These are phyloP conservation scores for Ochotona princeps DNA, from an alignment of 2,113 vertebrate genomes.

Conservation along the genomic window DNA sequence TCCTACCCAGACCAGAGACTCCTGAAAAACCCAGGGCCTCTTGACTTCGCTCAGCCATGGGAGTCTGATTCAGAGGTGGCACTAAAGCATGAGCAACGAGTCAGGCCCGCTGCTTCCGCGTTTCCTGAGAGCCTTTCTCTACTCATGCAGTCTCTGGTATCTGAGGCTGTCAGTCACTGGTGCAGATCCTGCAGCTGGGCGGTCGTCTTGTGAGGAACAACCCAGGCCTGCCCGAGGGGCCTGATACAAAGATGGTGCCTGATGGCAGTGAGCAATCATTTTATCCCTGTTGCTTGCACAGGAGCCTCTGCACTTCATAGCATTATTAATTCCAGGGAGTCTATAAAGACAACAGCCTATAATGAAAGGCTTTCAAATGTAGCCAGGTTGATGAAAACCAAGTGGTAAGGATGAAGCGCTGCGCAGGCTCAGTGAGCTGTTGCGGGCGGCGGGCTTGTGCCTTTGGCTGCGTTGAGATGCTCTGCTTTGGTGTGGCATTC, in stretches of 20 bases:
- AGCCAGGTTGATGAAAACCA: conserved; percentile 7
- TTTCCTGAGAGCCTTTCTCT: conserved; percentile 3
- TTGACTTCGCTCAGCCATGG: background rate
- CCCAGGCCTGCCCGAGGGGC: background rate
- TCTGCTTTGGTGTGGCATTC: conserved; percentile 37
- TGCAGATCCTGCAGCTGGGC: background rate
- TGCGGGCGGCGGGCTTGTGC: conserved; percentile 26
- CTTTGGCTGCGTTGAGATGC: conserved; percentile 51
- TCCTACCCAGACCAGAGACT: background rate
- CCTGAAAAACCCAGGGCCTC: background rate
- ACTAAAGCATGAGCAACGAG: background rate
- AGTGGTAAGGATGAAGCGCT: background rate
- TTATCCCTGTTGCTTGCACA: background rate
- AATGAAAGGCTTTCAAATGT: background rate
- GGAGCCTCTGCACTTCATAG: background rate
- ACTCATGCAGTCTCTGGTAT: background rate
- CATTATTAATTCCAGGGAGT: background rate
- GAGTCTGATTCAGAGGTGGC: background rate
- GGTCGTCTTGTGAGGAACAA: too few relatives aligned
- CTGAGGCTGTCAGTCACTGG: background rate
- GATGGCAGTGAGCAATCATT: background rate
- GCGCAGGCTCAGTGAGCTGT: background rate
- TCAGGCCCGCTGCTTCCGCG: background rate
- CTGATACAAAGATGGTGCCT: background rate
- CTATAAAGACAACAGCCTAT: background rate